A percentile compares a stretch with the other conserved stretches of the same genome.
Conservation (phyloP, 2,797 vertebrate genomes). For the Malurus leucopterus region DNA sequence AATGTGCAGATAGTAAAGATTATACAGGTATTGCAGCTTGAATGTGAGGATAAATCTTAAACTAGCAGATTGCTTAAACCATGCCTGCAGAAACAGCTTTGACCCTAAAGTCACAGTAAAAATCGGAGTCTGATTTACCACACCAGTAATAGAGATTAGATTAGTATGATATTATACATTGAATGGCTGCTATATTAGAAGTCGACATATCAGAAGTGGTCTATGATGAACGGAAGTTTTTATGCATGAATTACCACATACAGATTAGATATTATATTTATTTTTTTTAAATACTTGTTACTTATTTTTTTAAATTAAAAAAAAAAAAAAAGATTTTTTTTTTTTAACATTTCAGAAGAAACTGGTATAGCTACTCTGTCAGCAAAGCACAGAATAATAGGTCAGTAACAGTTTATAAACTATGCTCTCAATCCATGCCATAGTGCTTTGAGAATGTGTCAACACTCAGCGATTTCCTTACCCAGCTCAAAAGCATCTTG, state of each 20-base stretch:
- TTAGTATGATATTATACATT: conserved; percentile 45
- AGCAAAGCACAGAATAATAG: background rate
- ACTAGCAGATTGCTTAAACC: background rate
- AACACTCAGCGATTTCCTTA: conserved; percentile 51
- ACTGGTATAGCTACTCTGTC: background rate
- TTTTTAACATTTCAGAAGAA: background rate
- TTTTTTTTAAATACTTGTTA: background rate
- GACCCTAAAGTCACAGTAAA: background rate
- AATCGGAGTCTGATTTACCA: background rate
- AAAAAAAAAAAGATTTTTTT: too few species aligned
- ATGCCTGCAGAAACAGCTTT: background rate
- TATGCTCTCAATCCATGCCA: conserved; percentile 33
- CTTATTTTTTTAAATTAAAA: too few species aligned
- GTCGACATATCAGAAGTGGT: background rate
- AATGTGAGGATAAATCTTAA: background rate
- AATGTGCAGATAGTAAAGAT: background rate
- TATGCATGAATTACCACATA: background rate
- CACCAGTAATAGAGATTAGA: background rate
- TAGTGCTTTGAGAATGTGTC: conserved; percentile 50
- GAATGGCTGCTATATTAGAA: conserved; percentile 26
- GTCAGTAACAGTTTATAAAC: background rate
- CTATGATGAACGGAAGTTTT: background rate
- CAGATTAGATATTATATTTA: background rate
- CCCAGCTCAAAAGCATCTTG: conserved; percentile 62
- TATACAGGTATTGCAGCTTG: background rate